Conservation (phyloP, 2,113 vertebrate species). For the Laticauda colubrina region DNA sequence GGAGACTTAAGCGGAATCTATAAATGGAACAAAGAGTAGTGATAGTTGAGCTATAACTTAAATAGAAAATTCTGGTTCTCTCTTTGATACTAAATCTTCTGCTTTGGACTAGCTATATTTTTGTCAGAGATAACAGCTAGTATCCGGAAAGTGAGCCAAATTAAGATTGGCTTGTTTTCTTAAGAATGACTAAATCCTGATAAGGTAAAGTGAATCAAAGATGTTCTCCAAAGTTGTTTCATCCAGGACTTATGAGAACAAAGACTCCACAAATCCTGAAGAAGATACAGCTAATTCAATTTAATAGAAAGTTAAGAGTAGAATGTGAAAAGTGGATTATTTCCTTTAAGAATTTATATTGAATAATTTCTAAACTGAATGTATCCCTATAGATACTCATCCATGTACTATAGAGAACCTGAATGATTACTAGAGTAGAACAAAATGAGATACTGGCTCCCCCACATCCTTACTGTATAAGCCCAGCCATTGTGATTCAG, state of each 20-base stretch:
- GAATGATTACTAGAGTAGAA: background rate
- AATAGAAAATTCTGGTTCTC: background rate
- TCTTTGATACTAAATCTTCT: background rate
- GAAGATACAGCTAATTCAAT: background rate
- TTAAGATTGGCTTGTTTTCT: background rate
- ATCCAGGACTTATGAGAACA: background rate
- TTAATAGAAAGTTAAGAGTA: background rate
- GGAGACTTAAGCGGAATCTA: background rate
- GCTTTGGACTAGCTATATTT: background rate
- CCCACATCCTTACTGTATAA: background rate
- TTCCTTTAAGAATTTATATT: background rate
- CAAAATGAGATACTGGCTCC: background rate
- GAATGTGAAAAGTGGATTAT: background rate
- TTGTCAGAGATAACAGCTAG: background rate
- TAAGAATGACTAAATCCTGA: background rate
- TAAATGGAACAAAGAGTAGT: background rate
- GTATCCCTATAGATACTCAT: background rate
- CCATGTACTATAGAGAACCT: background rate
- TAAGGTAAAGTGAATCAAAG: background rate
- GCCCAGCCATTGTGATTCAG: background rate
- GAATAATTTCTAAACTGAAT: background rate
- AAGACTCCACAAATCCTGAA: background rate
- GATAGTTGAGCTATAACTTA: background rate
- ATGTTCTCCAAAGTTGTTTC: background rate
- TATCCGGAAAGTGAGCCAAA: background rate